Conservation (phyloP, 2,113 vertebrate species). For the Coturnix japonica region DNA sequence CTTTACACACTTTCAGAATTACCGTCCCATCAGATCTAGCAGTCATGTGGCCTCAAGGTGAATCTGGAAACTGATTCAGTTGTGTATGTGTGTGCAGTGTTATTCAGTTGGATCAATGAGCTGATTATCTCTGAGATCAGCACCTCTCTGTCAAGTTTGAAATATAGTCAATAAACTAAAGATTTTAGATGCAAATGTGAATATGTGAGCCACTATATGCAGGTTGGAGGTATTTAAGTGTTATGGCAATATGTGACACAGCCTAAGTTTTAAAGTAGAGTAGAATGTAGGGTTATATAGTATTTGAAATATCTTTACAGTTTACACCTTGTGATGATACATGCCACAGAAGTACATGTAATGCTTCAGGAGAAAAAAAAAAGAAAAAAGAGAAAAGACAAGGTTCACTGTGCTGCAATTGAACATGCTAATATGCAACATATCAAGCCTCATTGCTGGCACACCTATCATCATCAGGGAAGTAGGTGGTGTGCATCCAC, state of each 20-base stretch:
- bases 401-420: accelerated
- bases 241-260: background rate
- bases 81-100: background rate
- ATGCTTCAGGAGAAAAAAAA: background rate
- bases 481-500: background rate
- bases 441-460: background rate
- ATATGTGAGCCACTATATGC: background rate
- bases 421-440: background rate
- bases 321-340: background rate
- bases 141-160: background rate
- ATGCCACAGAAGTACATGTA: background rate
- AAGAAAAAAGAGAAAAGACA: background rate
- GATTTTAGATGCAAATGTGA: background rate
- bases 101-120: background rate
- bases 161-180: background rate
- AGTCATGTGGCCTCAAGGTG: background rate
- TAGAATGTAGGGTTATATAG: background rate
- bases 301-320: background rate
- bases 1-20: background rate
- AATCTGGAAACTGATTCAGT: background rate
- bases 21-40: background rate
- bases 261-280: background rate
- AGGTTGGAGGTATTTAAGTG: background rate
- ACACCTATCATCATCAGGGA: background rate
- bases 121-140: background rate